phyloP scores from a whole-genome alignment of 2,888 invertebrate species.

The Melitaea athalia region DNA sequence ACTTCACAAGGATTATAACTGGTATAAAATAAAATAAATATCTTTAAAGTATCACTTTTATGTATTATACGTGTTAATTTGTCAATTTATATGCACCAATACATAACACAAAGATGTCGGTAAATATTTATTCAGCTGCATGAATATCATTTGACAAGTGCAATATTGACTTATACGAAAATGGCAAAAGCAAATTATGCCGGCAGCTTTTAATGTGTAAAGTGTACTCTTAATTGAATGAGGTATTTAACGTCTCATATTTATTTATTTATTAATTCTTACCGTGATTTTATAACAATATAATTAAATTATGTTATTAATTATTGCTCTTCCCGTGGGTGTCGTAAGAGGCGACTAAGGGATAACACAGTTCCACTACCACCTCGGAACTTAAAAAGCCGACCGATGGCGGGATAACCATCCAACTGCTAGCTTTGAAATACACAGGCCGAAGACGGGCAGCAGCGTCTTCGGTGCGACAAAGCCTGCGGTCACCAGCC shows the following conservation, averaged over 20 bases:
- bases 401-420: too few relatives aligned
- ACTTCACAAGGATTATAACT: neutral
- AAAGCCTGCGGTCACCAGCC: too few relatives aligned
- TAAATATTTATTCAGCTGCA: slow-evolving; percentile 71
- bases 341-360: too few relatives aligned
- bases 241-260: neutral
- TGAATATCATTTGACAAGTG: slow-evolving; percentile 52
- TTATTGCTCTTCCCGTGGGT: too few relatives aligned
- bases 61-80: slow-evolving; percentile 66
- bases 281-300: too few relatives aligned
- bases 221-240: neutral
- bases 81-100: slow-evolving; percentile 72
- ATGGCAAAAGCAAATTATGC: slow-evolving; percentile 1
- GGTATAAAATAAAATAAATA: neutral
- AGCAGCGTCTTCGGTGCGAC: too few relatives aligned
- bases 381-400: too few relatives aligned
- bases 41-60: slow-evolving; percentile 54
- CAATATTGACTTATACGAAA: slow-evolving; percentile 52
- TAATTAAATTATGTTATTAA: too few relatives aligned
- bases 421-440: too few relatives aligned
- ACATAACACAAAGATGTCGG: slow-evolving; percentile 52
- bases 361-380: too few relatives aligned
- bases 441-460: too few relatives aligned
- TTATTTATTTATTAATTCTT: neutral
- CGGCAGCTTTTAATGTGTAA: slow-evolving; percentile 15